These are phyloP conservation scores for Psittacula echo DNA, from an alignment of 2,797 vertebrate genomes.

Conservation along the genomic window DNA sequence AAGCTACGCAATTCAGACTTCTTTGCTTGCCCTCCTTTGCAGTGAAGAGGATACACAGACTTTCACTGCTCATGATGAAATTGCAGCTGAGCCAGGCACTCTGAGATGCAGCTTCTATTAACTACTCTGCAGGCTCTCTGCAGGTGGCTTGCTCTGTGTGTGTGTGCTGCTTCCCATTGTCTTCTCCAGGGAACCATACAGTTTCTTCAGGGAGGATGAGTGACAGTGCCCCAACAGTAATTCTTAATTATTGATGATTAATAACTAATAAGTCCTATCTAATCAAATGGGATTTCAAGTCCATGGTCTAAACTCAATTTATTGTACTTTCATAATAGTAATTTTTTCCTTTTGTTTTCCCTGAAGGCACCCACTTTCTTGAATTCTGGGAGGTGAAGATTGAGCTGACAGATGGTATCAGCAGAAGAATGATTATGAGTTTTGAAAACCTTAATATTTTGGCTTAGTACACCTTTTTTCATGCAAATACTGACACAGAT, in stretches of 20 bases:
- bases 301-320: background rate
- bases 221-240: background rate
- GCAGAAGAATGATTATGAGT: constrained; percentile 52
- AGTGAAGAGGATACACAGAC: background rate
- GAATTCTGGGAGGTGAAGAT: constrained; percentile 46
- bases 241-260: constrained; percentile 47
- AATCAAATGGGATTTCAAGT: constrained; percentile 6
- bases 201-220: background rate
- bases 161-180: rapidly evolving
- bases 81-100: background rate
- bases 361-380: constrained; percentile 6
- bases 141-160: rapidly evolving
- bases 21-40: background rate
- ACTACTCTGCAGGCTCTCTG: background rate
- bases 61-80: background rate
- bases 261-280: background rate
- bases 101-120: background rate
- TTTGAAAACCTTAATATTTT: constrained; percentile 62
- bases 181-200: background rate
- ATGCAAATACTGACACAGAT: constrained; percentile 57
- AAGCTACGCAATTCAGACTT: background rate
- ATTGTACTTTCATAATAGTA: background rate
- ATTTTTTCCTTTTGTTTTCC: constrained; percentile 6
- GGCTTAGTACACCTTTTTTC: constrained; percentile 51
- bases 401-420: constrained; percentile 64